Evolutionary conservation across 2,888 invertebrate genomes (phyloP).

Genomic region (Salticus scenicus): DNA sequence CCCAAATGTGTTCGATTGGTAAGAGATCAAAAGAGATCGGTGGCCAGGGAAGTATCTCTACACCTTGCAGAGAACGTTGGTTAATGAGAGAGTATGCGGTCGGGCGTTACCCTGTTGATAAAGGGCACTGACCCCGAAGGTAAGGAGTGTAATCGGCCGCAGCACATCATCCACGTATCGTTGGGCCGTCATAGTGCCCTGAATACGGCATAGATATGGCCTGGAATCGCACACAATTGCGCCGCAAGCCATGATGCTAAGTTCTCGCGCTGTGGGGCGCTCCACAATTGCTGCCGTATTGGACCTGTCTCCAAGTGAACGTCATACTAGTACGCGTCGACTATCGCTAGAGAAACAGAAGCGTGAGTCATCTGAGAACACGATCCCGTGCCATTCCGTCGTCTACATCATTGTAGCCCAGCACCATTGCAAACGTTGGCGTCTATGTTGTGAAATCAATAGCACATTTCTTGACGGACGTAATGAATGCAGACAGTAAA

Average conservation of each 20-base stretch:
- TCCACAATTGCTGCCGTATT: not conserved
- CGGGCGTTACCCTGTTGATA: constrained; percentile 3
- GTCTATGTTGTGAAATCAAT: not conserved
- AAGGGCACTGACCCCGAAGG: not conserved
- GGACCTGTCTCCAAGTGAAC: not conserved
- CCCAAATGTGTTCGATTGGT: not conserved
- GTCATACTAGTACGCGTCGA: not conserved
- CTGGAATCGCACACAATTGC: constrained; percentile 18
- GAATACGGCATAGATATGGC: constrained; percentile 5
- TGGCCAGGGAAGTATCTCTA: not conserved
- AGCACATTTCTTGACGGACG: not conserved
- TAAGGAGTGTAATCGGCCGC: not conserved
- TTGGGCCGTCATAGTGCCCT: constrained; percentile 9
- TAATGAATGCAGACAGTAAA: too few species aligned
- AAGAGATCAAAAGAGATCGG: not conserved
- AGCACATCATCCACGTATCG: not conserved
- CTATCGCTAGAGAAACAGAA: not conserved
- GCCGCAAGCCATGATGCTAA: not conserved
- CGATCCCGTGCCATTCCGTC: not conserved
- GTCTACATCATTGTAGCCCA: not conserved
- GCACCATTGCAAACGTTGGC: not conserved
- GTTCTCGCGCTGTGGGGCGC: not conserved
- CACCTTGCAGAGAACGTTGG: not conserved
- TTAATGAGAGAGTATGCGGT: not conserved
- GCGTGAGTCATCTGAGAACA: not conserved